Evolutionary conservation across 2,113 vertebrate species (phyloP).

Genomic region (Podarcis muralis): DNA sequence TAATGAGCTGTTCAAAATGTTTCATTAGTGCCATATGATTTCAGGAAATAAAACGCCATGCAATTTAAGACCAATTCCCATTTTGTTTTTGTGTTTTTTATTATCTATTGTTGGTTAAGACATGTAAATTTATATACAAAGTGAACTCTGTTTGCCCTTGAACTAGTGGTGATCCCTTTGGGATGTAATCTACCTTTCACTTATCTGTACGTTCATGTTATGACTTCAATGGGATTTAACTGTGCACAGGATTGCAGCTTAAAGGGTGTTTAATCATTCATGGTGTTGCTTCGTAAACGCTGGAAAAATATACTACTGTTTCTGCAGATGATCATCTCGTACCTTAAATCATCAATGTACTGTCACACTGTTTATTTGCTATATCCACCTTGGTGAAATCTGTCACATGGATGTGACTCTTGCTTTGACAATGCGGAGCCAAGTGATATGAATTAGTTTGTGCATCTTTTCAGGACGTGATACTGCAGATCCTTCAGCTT

Average conservation of each 20-base stretch:
- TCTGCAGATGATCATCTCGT: conserved; percentile 45
- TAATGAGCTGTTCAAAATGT: neutral
- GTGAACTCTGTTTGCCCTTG: conserved; percentile 21
- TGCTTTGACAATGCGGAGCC: conserved; percentile 78
- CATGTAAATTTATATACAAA: neutral
- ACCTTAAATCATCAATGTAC: conserved; percentile 70
- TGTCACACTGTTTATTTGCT: conserved; percentile 74
- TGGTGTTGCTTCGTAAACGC: conserved; percentile 41
- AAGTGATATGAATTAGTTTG: conserved; percentile 77
- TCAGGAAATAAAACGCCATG: neutral
- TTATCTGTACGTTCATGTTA: neutral
- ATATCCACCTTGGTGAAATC: conserved; percentile 77
- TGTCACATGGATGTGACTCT: conserved; percentile 86
- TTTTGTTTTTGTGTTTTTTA: conserved; percentile 25
- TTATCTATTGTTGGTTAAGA: neutral
- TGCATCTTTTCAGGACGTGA: conserved; percentile 72
- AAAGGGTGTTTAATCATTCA: conserved; percentile 46
- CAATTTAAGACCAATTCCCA: neutral
- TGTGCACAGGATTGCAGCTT: neutral
- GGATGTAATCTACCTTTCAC: neutral
- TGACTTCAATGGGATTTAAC: neutral
- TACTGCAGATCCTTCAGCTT: conserved; percentile 83
- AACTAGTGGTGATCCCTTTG: conserved; percentile 34
- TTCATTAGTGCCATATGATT: neutral
- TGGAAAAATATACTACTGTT: conserved; percentile 50